Evolutionary conservation across 2,113 vertebrate genomes (phyloP).

Genomic region (Kryptolebias marmoratus): DNA sequence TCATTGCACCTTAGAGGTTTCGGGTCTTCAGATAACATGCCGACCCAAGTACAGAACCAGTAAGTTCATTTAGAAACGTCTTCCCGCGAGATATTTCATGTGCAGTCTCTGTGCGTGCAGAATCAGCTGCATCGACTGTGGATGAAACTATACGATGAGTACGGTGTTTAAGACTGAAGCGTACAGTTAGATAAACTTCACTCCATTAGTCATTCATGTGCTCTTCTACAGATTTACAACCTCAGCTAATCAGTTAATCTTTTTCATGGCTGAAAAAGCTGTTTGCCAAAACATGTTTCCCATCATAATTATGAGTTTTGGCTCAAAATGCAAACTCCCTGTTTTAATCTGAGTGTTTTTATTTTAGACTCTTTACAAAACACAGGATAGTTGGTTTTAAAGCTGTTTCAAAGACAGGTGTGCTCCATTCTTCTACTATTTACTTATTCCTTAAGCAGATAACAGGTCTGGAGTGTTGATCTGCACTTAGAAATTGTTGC

Average conservation of each 20-base stretch:
- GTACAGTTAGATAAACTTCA: too few relatives aligned
- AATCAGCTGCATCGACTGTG: background rate
- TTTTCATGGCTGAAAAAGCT: background rate
- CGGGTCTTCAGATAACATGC: constrained; percentile 89
- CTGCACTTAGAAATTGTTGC: too few relatives aligned
- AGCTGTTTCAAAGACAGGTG: background rate
- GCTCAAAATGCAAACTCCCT: too few relatives aligned
- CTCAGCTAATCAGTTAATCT: too few relatives aligned
- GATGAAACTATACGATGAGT: background rate
- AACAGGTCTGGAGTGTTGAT: too few relatives aligned
- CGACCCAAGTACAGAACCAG: constrained; percentile 87
- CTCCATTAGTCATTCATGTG: too few relatives aligned
- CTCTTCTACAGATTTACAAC: too few relatives aligned
- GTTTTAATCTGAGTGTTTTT: too few relatives aligned
- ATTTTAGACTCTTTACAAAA: too few relatives aligned
- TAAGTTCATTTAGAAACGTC: constrained; percentile 70
- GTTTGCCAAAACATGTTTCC: background rate
- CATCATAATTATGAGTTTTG: background rate
- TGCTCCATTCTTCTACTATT: background rate
- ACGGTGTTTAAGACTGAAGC: too few relatives aligned
- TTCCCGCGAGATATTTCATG: background rate
- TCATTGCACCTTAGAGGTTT: constrained; percentile 89
- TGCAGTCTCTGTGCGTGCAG: background rate
- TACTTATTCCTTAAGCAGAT: too few relatives aligned
- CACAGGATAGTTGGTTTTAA: background rate